Evolutionary conservation across 64 coral and sea anemone species (phyloP).

Genomic region (Stichodactyla helianthus): DNA sequence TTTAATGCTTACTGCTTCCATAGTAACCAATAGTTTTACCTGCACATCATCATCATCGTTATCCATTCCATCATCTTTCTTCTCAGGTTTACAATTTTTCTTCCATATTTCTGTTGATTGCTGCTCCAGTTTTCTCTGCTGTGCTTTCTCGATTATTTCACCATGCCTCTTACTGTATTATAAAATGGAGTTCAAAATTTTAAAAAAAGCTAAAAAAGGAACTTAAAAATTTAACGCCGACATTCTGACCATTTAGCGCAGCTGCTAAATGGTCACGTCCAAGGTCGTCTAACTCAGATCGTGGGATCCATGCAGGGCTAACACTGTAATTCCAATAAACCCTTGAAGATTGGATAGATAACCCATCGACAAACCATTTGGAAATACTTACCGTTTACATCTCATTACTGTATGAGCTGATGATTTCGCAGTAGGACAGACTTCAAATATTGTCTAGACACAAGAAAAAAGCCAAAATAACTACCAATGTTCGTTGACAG

Average conservation of each 20-base stretch:
- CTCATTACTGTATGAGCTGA: slow-evolving; percentile 57
- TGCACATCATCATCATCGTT: background rate
- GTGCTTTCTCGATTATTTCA: slow-evolving; percentile 48
- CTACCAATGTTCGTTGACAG: background rate
- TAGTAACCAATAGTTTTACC: background rate
- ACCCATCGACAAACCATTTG: background rate
- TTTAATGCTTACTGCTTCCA: no score
- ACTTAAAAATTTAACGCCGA: background rate
- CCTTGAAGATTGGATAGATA: no score
- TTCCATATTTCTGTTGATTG: background rate
- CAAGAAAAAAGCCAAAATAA: background rate
- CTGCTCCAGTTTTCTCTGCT: slow-evolving; percentile 34
- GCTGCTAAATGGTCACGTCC: no score
- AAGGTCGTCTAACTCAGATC: no score
- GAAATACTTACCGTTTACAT: slow-evolving; percentile 42
- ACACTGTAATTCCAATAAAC: no score
- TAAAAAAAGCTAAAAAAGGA: background rate
- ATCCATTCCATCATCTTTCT: background rate
- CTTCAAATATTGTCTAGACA: slow-evolving; percentile 77
- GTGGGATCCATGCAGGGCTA: no score
- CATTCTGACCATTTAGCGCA: no score
- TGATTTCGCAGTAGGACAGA: slow-evolving; percentile 55
- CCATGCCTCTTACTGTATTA: slow-evolving; percentile 35
- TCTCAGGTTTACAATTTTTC: background rate
- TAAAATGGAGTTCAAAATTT: background rate